Conservation (phyloP, 2,888 invertebrate genomes). For the Ferrisia virgata region DNA sequence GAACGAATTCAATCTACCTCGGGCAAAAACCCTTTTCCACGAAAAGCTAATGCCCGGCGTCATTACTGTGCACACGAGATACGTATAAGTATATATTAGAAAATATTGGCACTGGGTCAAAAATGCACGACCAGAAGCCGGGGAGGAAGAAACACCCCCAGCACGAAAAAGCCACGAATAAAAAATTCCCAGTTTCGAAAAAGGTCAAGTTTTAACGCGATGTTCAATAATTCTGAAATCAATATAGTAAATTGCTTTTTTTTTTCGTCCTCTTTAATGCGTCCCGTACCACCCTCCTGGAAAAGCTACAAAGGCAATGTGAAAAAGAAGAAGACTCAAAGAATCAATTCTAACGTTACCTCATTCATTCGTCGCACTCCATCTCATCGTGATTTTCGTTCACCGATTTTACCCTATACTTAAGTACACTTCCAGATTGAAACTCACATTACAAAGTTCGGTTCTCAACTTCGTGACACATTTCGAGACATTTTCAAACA, state of each 20-base stretch:
- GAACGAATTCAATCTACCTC: not conserved
- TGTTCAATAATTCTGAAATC: conserved; percentile 30
- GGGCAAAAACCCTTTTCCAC: not conserved
- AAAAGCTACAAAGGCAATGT: not conserved
- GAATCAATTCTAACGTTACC: not conserved
- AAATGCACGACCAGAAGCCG: not conserved
- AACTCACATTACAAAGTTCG: too few relatives aligned
- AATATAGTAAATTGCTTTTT: conserved; percentile 13
- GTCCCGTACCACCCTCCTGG: not conserved
- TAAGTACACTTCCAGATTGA: too few relatives aligned
- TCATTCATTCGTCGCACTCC: not conserved
- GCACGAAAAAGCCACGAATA: not conserved
- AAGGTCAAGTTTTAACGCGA: conserved; percentile 33
- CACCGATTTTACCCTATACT: too few relatives aligned
- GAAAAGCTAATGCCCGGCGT: not conserved
- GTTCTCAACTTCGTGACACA: too few relatives aligned
- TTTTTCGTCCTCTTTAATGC: not conserved
- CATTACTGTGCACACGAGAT: not conserved
- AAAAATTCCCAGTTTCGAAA: conserved; percentile 1
- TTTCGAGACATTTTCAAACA: too few relatives aligned
- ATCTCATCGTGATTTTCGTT: not conserved
- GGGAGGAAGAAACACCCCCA: not conserved
- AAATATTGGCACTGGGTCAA: conserved; percentile 20
- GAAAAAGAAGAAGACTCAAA: not conserved
- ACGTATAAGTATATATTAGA: not conserved